Evolutionary conservation across 1,140 invertebrate genomes (phyloP).

Genomic region (Bombus sylvicola): DNA sequence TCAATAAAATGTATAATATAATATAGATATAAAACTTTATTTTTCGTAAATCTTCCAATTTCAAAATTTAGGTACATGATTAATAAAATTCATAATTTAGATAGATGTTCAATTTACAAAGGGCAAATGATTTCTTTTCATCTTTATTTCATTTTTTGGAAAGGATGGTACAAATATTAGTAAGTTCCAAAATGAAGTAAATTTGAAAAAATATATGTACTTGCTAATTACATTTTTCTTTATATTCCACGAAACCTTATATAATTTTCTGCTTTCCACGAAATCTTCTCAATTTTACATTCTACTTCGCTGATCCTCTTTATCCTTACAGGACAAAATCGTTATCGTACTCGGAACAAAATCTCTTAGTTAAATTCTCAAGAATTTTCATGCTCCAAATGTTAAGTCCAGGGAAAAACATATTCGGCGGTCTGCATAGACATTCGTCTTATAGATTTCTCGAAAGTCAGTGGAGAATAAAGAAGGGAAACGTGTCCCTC

Average conservation of each 20-base stretch:
- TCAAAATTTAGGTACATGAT: no score
- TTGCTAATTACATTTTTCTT: neutral
- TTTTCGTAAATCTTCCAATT: no score
- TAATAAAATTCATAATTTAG: no score
- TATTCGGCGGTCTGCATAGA: neutral
- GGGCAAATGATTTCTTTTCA: no score
- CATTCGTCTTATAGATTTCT: slow-evolving; percentile 19
- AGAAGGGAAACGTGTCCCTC: neutral
- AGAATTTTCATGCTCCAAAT: slow-evolving; percentile 10
- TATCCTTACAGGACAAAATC: neutral
- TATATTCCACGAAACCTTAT: neutral
- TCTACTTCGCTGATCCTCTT: neutral
- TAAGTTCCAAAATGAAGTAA: no score
- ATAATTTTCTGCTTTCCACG: neutral
- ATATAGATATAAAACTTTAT: no score
- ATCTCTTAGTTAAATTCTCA: neutral
- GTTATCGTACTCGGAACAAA: neutral
- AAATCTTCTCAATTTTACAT: neutral
- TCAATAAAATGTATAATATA: no score
- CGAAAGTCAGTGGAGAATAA: neutral
- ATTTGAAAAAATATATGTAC: no score
- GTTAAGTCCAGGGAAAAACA: neutral
- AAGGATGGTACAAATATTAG: no score
- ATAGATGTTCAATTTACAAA: no score
- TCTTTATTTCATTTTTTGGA: no score